Evolutionary conservation across 2,113 vertebrate species (phyloP).

Genomic region (Theristicus caerulescens): DNA sequence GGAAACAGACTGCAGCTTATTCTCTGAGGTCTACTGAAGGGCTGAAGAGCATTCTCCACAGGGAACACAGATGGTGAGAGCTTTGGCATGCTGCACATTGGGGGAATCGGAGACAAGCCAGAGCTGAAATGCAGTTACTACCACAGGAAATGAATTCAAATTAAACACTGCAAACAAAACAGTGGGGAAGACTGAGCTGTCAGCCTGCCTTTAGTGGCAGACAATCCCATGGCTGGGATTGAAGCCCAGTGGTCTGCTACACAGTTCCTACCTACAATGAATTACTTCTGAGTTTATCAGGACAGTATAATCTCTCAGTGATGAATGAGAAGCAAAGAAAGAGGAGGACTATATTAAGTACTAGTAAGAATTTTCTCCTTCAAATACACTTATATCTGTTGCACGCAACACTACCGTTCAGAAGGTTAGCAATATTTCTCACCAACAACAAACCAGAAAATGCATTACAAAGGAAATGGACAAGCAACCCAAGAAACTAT

Average conservation of each 20-base stretch:
- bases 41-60: neutral
- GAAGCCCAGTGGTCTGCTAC: neutral
- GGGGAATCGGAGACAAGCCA: neutral
- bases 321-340: neutral
- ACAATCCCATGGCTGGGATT: neutral
- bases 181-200: neutral
- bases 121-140: neutral
- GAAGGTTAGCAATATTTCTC: neutral
- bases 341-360: neutral
- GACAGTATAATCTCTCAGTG: neutral
- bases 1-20: neutral
- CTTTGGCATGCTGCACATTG: neutral
- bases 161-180: constrained; percentile 9
- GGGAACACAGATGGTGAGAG: neutral
- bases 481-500: neutral
- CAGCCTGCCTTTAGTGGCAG: neutral
- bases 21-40: neutral
- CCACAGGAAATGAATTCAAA: constrained; percentile 32
- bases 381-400: neutral
- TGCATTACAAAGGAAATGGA: neutral
- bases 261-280: neutral
- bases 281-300: neutral
- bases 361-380: neutral
- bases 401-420: neutral
- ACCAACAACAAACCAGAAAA: neutral